Percentiles rank a stretch among this genome's conserved stretches.
phyloP scores from a whole-genome alignment of 1,140 invertebrate genomes.

The Aphelenchoides fujianensis region DNA sequence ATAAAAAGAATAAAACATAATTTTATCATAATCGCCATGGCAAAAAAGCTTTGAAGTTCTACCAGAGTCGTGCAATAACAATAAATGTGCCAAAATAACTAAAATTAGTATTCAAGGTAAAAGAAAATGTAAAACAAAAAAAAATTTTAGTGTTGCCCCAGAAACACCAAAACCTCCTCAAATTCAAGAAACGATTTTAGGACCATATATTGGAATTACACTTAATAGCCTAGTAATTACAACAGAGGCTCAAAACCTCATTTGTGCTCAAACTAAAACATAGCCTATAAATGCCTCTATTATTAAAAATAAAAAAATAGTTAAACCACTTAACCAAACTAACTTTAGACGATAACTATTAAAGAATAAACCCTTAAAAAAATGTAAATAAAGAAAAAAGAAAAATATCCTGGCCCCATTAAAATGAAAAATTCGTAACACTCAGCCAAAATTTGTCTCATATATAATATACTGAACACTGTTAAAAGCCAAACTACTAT shows the following conservation, averaged over 20 bases:
- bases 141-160: constrained; percentile 48
- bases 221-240: constrained; percentile 52
- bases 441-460: constrained; percentile 48
- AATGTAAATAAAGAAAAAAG: constrained; percentile 51
- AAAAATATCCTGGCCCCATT: constrained; percentile 56
- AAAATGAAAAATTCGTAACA: constrained; percentile 48
- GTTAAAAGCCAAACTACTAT: constrained; percentile 40
- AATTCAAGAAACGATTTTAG: constrained; percentile 41
- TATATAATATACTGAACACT: constrained; percentile 51
- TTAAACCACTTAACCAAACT: constrained; percentile 42
- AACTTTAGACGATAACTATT: constrained; percentile 36
- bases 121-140: constrained; percentile 55
- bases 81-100: constrained; percentile 39
- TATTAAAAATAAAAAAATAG: constrained; percentile 46
- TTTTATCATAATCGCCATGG: constrained; percentile 47
- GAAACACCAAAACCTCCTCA: constrained; percentile 49
- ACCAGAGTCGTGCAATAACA: constrained; percentile 49
- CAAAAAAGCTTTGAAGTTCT: constrained; percentile 39
- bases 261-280: constrained; percentile 49
- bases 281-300: constrained; percentile 48
- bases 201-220: constrained; percentile 48
- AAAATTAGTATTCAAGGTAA: constrained; percentile 44
- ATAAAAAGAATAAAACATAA: constrained; percentile 64
- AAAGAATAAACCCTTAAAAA: constrained; percentile 51
- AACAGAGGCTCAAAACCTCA: constrained; percentile 51